A percentile compares a stretch with the other conserved stretches of the same genome.
These are phyloP conservation scores for Schizotus pectinicornis DNA, from an alignment of 2,888 invertebrate species.

Conservation along the genomic window DNA sequence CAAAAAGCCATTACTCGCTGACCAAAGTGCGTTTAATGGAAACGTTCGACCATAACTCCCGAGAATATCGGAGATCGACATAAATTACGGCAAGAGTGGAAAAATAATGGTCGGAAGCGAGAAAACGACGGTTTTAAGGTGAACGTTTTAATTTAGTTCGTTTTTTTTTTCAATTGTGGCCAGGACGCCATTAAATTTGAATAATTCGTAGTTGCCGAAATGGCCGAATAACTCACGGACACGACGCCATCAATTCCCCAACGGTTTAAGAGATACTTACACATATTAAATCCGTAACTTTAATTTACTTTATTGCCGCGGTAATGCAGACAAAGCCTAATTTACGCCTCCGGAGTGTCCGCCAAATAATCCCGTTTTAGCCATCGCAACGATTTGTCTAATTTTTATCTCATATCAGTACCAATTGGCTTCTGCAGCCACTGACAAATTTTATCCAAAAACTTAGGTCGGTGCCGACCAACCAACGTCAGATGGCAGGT, in stretches of 20 bases:
- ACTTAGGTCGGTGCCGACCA: too few relatives aligned
- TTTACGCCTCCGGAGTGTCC: conserved; percentile 8
- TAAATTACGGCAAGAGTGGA: conserved; percentile 14
- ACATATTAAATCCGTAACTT: conserved; percentile 20
- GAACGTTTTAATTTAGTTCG: too few relatives aligned
- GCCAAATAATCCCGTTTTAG: conserved; percentile 10
- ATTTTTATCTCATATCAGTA: too few relatives aligned
- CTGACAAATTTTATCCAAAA: too few relatives aligned
- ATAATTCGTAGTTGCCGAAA: too few relatives aligned
- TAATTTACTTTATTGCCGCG: conserved; percentile 18
- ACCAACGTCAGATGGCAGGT: too few relatives aligned
- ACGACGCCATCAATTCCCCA: conserved; percentile 7
- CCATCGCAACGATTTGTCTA: too few relatives aligned
- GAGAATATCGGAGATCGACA: conserved; percentile 20
- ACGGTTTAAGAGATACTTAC: conserved; percentile 16
- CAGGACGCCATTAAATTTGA: too few relatives aligned
- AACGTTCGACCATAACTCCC: conserved; percentile 3
- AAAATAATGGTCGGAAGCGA: not conserved
- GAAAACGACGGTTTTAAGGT: too few relatives aligned
- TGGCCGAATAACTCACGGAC: conserved; percentile 5
- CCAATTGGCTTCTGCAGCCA: too few relatives aligned
- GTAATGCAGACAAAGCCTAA: conserved; percentile 12
- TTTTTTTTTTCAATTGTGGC: too few relatives aligned
- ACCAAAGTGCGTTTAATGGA: conserved; percentile 22
- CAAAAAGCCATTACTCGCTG: too few relatives aligned